Evolutionary conservation across 2,797 vertebrate species (phyloP), one percentile per base, ranked within the genome.

Genomic region (Odontamblyopus lacepedii): DNA sequence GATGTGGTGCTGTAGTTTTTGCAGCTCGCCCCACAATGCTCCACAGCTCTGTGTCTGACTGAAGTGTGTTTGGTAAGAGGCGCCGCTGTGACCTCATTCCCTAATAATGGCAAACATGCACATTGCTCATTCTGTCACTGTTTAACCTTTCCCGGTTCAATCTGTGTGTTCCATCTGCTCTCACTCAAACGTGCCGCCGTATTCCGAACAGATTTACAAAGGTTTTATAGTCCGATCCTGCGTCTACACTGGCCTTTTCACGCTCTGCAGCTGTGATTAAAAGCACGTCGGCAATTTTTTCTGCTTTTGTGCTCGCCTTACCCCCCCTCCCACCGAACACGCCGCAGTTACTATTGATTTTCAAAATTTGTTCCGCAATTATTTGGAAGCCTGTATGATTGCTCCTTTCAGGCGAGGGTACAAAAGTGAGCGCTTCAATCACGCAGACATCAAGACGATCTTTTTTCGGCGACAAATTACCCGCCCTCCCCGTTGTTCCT

Each of bases 91-190:
- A 86, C 86, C 76, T 80, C 78, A 73, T 92, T 90, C 83, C 51
- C 78, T 85, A 78, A 76, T 86, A 83, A 87, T 83, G 74, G 84
- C 76, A 73, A 69, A 76, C 65, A 72, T 18, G 44, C 78, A 75
- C 79, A n/a, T 73, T 66, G 69, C 75, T 79, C 74, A 72, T 80
- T 78, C 69, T 72, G 70, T 75, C 84, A 55, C 41, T 63, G 64
- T 9, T 32, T 38, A 11, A 71, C 67, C 71, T 59, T 61, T 59
- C 29, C 62, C 57, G 18, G 50, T 71, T 55, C 63, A 68, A 7
- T 78, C 59, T 70, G 71, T 85, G 72, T 75, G 72, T 78, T 56
- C 79, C 80, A 86, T 85, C 84, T 91, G 85, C 72, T 83, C 70
- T 76, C 27, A n/a, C 29, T 15, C 38, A 71, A 79, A 73, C 56